phyloP scores from a whole-genome alignment of 2,113 vertebrate genomes.

The Corythaeola cristata region DNA sequence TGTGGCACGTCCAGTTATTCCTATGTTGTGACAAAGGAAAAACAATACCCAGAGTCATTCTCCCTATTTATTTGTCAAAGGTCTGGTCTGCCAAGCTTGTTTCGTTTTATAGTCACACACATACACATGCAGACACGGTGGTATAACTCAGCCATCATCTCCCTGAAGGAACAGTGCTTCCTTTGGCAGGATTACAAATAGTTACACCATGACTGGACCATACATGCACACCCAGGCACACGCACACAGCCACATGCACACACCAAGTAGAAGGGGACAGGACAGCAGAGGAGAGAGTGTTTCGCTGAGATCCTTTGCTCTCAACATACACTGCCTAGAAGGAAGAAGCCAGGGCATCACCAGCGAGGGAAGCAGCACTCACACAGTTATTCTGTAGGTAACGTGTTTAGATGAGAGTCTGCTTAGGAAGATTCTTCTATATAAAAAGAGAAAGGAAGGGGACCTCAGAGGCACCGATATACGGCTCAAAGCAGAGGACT shows the following conservation, averaged over 20 bases:
- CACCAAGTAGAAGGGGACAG: background rate
- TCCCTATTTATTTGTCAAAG: background rate
- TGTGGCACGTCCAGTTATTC: background rate
- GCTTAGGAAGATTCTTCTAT: background rate
- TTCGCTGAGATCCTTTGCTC: background rate
- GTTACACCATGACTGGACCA: background rate
- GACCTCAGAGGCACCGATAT: background rate
- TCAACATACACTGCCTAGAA: background rate
- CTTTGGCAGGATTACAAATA: background rate
- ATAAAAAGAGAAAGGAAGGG: background rate
- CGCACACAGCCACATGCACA: background rate
- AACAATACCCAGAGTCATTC: background rate
- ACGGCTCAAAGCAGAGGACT: background rate
- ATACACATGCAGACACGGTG: background rate
- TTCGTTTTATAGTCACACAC: background rate
- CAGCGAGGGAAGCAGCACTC: background rate
- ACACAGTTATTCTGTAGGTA: background rate
- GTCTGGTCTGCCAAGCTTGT: slow-evolving; percentile 11
- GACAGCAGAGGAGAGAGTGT: background rate
- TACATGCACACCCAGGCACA: background rate
- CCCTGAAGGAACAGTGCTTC: background rate
- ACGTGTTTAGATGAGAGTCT: background rate
- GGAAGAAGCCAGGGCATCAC: background rate
- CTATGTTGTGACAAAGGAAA: background rate
- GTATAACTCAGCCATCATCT: background rate